Base-by-base conservation (phyloP, 2,888 invertebrate species). In the Lymantria dispar region DNA sequence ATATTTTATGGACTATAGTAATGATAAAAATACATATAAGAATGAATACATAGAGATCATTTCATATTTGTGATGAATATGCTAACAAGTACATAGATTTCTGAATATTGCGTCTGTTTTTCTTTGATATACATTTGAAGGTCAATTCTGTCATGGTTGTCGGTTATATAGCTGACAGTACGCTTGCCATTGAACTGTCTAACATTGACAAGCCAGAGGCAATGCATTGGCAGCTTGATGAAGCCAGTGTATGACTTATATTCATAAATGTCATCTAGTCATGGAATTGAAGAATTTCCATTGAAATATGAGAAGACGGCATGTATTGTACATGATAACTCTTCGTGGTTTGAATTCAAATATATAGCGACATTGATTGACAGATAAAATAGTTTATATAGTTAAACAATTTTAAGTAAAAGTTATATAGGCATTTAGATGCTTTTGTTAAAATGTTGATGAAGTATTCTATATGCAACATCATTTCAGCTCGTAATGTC, bases 191-290 rank as follows among this genome's bases (percentile, higher is more conserved):
- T 51, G 36, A 51, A 37, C 36, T 47, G 47, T 36, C 33, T n/a
- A 15, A 36, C 3, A 14, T 11, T 41, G 51, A 41, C 47, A 41
- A 8, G 29, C 29, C 7, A 15, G 11, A 29, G 47, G 14, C 47
- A 47, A 12, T 30, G 47, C 29, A 47, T 47, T 50, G 33, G 13
- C 39, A 43, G 36, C 29, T 43, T 45, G 33, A 49, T 40, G 31
- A 40, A 13, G 14, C 10, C 43, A 8, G 12, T 43, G 29, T 43
- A 30, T 15, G 12, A n/a, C 38, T 22, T 22, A 22, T 22, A 3
- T 22, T 22, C 22, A 22, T 10, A 33, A 33, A 10, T 33, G 33
- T 33, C 33, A 33, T 33, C 9, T 1, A 33, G 33, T 33, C 8
- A 10, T 33, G 1, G 2, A 8, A 33, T 10, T 33, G 33, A 33